A percentile compares a stretch with the other conserved stretches of the same genome.
These are phyloP conservation scores for Achlya flavicornis DNA, from an alignment of 2,888 invertebrate genomes.

Conservation along the genomic window DNA sequence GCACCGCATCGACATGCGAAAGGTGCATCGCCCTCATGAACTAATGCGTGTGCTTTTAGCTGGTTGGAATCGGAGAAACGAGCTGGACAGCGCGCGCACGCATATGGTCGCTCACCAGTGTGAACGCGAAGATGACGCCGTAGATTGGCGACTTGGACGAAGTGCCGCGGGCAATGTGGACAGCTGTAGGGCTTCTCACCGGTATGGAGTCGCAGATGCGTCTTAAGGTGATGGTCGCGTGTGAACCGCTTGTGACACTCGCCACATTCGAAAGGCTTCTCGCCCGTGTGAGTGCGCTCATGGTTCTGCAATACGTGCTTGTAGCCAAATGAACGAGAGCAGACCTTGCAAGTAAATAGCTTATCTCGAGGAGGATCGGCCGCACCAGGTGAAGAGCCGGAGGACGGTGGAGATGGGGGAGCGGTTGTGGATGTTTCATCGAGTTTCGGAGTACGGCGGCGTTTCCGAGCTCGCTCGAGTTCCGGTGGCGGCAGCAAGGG, in stretches of 20 bases:
- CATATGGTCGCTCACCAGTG: slow-evolving; percentile 95
- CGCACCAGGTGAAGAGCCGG: slow-evolving; percentile 78
- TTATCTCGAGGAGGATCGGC: slow-evolving; percentile 87
- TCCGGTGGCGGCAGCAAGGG: slow-evolving; percentile 80
- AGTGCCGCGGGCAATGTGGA: slow-evolving; percentile 95
- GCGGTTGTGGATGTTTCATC: slow-evolving; percentile 65
- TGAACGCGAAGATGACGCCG: slow-evolving; percentile 95
- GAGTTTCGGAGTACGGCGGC: slow-evolving; percentile 76
- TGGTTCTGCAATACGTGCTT: slow-evolving; percentile 97
- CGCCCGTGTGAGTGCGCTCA: slow-evolving; percentile 96
- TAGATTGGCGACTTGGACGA: slow-evolving; percentile 96
- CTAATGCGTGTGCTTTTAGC: slow-evolving; percentile 93
- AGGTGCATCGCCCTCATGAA: slow-evolving; percentile 95
- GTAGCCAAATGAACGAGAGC: slow-evolving; percentile 95
- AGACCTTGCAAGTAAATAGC: slow-evolving; percentile 94
- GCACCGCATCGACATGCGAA: slow-evolving; percentile 93
- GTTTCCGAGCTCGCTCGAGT: slow-evolving; percentile 73
- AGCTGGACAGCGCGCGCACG: slow-evolving; percentile 92
- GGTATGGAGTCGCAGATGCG: slow-evolving; percentile 95
- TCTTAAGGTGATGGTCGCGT: slow-evolving; percentile 96
- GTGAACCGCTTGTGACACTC: slow-evolving; percentile 97
- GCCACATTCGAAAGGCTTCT: slow-evolving; percentile 96
- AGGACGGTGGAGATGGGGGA: slow-evolving; percentile 74
- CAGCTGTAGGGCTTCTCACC: slow-evolving; percentile 97
- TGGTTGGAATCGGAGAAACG: slow-evolving; percentile 97